A percentile compares a stretch with the other conserved stretches of the same genome.
These are phyloP conservation scores for Zeus faber DNA, from an alignment of 2,113 vertebrate species.

Conservation along the genomic window DNA sequence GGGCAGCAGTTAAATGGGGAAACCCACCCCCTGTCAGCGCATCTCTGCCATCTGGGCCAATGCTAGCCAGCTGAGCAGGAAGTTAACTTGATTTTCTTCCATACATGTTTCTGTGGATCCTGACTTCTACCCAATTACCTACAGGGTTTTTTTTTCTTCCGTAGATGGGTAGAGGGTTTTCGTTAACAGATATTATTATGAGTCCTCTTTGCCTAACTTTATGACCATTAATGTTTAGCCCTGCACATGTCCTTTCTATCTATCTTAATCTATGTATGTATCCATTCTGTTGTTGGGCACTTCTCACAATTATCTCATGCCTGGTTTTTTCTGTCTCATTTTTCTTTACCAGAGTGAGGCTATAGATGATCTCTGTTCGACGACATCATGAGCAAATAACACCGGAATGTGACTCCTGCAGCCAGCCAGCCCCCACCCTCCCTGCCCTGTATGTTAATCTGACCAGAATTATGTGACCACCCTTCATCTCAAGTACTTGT, in stretches of 20 bases:
- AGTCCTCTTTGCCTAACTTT: too few species aligned
- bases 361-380: conserved; percentile 14
- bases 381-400: too few species aligned
- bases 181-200: not conserved
- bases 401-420: too few species aligned
- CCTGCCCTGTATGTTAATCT: too few species aligned
- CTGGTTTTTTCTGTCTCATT: conserved; percentile 33
- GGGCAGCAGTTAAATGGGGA: conserved; percentile 42
- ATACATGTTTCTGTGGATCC: conserved; percentile 16
- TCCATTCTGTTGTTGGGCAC: not conserved
- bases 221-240: too few species aligned
- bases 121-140: not conserved
- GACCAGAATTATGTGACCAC: too few species aligned
- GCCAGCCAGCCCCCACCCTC: too few species aligned
- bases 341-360: conserved; percentile 29
- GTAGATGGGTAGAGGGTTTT: not conserved
- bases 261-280: not conserved
- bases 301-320: not conserved
- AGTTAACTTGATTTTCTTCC: conserved; percentile 44
- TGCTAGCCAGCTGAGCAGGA: conserved; percentile 36
- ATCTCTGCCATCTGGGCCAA: conserved; percentile 12
- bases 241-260: not conserved
- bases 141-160: not conserved
- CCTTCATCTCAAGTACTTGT: too few species aligned
- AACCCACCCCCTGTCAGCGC: conserved; percentile 58